Conservation (phyloP, 2,797 vertebrate species). For the Rhynchotus rufescens region DNA sequence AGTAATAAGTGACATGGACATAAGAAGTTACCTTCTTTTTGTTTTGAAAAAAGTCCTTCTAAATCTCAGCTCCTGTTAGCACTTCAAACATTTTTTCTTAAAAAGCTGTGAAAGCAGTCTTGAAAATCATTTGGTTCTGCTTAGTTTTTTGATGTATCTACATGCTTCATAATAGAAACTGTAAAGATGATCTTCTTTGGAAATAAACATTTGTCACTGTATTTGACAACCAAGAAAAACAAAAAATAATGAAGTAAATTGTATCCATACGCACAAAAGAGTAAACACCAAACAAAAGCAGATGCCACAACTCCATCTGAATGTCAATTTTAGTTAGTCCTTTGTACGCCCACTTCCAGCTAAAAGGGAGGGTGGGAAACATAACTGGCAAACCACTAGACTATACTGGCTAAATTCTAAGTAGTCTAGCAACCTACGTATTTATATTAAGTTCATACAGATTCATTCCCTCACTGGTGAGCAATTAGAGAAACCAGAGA, state of each 20-base stretch:
- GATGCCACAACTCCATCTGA: not conserved
- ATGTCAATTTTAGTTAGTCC: not conserved
- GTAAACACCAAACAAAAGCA: not conserved
- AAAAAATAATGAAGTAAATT: not conserved
- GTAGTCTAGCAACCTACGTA: not conserved
- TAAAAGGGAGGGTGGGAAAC: not conserved
- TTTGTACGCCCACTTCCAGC: not conserved
- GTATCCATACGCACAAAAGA: not conserved
- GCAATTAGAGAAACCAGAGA: not conserved
- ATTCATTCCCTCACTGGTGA: not conserved
- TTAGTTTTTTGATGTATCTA: not conserved
- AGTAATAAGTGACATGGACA: not conserved
- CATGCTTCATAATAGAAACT: not conserved
- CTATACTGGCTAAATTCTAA: not conserved
- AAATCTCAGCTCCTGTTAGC: not conserved
- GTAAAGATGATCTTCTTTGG: not conserved
- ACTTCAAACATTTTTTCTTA: not conserved
- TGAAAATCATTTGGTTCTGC: not conserved
- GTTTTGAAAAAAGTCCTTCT: not conserved
- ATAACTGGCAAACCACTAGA: not conserved
- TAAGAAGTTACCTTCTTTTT: not conserved
- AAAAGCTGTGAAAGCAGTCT: not conserved
- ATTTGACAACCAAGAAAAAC: accelerated
- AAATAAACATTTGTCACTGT: not conserved
- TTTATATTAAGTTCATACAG: not conserved